These are phyloP conservation scores for Aeoliscus strigatus DNA, from an alignment of 2,797 vertebrate species.

Conservation along the genomic window DNA sequence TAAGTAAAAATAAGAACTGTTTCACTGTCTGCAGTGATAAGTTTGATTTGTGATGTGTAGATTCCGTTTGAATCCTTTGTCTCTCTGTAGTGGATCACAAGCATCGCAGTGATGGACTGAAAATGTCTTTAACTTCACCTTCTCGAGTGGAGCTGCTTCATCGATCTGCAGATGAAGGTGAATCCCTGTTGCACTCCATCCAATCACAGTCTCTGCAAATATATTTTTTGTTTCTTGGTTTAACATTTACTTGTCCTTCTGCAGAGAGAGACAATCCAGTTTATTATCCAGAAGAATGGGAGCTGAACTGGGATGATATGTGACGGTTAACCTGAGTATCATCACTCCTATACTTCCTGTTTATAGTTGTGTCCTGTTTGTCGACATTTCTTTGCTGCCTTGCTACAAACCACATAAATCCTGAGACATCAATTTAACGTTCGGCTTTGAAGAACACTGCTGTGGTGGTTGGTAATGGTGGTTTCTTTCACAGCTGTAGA, in stretches of 20 bases:
- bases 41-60: neutral
- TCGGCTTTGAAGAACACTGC: no score
- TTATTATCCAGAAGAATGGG: neutral
- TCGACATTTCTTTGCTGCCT: no score
- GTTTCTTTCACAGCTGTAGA: neutral
- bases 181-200: neutral
- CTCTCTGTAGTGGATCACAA: conserved; percentile 32
- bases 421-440: no score
- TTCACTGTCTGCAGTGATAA: neutral
- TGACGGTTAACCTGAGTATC: conserved; percentile 13
- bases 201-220: neutral
- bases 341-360: neutral
- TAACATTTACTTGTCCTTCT: conserved; percentile 1
- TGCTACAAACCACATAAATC: no score
- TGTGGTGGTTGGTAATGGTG: neutral
- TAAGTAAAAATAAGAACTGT: no score
- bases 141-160: conserved; percentile 35
- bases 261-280: conserved; percentile 26
- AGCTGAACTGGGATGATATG: conserved; percentile 10
- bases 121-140: conserved; percentile 7
- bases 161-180: conserved; percentile 30
- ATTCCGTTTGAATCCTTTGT: neutral
- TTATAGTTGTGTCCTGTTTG: no score
- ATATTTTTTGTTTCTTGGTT: neutral
- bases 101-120: conserved; percentile 11